These are phyloP conservation scores for Ruditapes philippinarum DNA, from an alignment of 1,140 invertebrate genomes.

Conservation along the genomic window DNA sequence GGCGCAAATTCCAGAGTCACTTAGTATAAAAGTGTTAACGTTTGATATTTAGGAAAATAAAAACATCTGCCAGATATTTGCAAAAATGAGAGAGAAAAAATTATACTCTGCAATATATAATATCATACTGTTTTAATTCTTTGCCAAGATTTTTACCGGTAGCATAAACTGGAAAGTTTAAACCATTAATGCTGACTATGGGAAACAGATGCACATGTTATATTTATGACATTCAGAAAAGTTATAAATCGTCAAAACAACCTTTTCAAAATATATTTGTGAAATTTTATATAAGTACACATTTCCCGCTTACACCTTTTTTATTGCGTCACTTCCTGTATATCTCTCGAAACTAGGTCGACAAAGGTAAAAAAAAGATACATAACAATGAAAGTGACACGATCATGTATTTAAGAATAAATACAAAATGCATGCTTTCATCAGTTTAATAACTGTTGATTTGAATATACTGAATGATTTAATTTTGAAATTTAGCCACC, in stretches of 20 bases:
- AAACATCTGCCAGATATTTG: background rate
- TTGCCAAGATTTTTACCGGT: background rate
- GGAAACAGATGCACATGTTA: background rate
- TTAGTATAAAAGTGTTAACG: background rate
- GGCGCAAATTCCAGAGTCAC: background rate
- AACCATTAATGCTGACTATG: background rate
- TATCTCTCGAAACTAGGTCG: no score
- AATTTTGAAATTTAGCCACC: no score
- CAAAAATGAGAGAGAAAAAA: background rate
- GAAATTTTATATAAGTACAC: slow-evolving; percentile 2
- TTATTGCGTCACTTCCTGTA: background rate
- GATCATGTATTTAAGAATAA: no score
- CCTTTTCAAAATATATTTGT: slow-evolving; percentile 12
- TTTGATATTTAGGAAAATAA: background rate
- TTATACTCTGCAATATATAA: no score
- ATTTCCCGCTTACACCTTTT: background rate
- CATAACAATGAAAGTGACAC: no score
- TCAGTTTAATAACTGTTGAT: no score
- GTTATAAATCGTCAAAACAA: background rate
- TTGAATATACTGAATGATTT: no score
- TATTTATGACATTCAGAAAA: slow-evolving; percentile 10
- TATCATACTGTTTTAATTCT: no score
- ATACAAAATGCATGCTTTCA: no score
- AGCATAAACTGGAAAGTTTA: background rate
- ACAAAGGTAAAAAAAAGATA: no score